Conservation (phyloP, 2,888 invertebrate genomes). For the Chaitophorus viminalis region DNA sequence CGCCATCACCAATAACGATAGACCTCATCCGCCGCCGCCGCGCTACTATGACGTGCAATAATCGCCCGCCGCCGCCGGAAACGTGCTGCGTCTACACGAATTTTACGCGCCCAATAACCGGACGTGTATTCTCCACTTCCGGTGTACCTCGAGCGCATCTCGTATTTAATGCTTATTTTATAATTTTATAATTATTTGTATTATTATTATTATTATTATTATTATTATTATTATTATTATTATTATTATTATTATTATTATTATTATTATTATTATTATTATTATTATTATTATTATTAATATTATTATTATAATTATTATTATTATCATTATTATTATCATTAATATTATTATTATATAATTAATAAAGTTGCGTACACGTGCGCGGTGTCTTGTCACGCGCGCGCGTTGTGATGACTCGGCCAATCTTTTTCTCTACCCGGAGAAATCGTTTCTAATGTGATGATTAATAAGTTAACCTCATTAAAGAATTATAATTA, state of each 20-base stretch:
- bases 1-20: not conserved
- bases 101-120: not conserved
- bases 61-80: not conserved
- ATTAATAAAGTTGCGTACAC: not conserved
- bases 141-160: not conserved
- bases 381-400: not conserved
- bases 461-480: constrained; percentile 55
- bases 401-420: not conserved
- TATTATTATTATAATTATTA: too few species aligned
- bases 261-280: not conserved
- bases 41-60: too few species aligned
- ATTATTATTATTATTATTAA: too few species aligned
- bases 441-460: constrained; percentile 49
- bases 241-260: not conserved
- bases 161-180: not conserved
- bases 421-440: constrained; percentile 46
- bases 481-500: constrained; percentile 51
- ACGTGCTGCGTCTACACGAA: not conserved
- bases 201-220: too few species aligned
- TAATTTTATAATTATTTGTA: not conserved
- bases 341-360: not conserved
- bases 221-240: too few species aligned
- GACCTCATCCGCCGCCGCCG: not conserved
- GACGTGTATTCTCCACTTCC: not conserved
- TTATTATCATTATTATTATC: not conserved